These are phyloP conservation scores for Hafferia zeledoni DNA, from an alignment of 2,797 vertebrate genomes.

Conservation along the genomic window DNA sequence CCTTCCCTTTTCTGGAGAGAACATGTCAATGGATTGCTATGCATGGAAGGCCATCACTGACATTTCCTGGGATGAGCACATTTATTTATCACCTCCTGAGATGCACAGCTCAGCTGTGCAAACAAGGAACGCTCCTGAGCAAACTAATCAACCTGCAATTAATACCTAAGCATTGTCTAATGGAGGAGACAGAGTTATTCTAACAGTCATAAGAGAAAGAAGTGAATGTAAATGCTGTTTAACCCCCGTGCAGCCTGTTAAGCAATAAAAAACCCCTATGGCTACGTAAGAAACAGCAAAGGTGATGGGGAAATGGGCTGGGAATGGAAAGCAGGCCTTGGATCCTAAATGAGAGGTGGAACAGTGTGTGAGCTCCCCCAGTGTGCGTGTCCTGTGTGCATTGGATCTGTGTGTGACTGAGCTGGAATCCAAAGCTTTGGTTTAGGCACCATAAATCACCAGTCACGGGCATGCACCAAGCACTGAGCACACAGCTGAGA, in stretches of 20 bases:
- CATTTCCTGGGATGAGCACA: background rate
- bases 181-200: background rate
- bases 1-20: background rate
- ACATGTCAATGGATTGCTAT: background rate
- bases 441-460: background rate
- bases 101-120: background rate
- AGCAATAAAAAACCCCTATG: background rate
- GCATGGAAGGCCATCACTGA: background rate
- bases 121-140: background rate
- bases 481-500: background rate
- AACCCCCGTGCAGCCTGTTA: background rate
- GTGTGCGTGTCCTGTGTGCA: background rate
- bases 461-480: background rate
- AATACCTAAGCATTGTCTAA: background rate
- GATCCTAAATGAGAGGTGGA: background rate
- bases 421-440: background rate
- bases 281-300: background rate
- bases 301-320: background rate
- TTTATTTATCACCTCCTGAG: constrained; percentile 23
- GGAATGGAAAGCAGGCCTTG: background rate
- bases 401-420: background rate
- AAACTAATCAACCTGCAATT: constrained; percentile 39
- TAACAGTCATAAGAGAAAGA: background rate
- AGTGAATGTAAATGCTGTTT: background rate
- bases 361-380: rapidly evolving